Conservation (phyloP, 1,140 invertebrate species). For the Rhyzopertha dominica region DNA sequence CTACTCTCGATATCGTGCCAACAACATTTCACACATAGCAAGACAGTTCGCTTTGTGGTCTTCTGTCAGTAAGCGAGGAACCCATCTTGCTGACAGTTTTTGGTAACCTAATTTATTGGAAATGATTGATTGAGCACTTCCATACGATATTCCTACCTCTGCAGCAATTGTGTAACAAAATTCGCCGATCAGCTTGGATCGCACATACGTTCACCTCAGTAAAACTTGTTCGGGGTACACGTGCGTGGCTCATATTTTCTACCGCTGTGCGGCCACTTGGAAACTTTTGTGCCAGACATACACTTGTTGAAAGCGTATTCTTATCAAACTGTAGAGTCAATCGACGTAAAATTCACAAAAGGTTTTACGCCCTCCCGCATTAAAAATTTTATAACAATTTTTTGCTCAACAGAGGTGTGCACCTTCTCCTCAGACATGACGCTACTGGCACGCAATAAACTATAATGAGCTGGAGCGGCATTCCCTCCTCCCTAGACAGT, state of each 20-base stretch:
- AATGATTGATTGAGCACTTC: slow-evolving; percentile 11
- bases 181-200: too few relatives aligned
- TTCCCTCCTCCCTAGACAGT: too few relatives aligned
- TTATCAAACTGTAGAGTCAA: too few relatives aligned
- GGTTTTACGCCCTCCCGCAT: too few relatives aligned
- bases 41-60: slow-evolving; percentile 38
- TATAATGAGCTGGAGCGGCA: too few relatives aligned
- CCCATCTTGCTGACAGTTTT: slow-evolving; percentile 7
- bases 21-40: slow-evolving; percentile 2
- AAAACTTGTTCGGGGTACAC: slow-evolving; percentile 2
- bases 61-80: slow-evolving; percentile 10
- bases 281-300: slow-evolving; percentile 11
- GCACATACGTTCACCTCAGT: slow-evolving; percentile 8
- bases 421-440: too few relatives aligned
- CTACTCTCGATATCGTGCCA: neutral
- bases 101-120: slow-evolving; percentile 8
- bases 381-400: too few relatives aligned
- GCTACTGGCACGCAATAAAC: too few relatives aligned
- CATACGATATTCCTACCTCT: slow-evolving; percentile 9
- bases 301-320: slow-evolving; percentile 13
- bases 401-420: too few relatives aligned
- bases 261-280: slow-evolving; percentile 8
- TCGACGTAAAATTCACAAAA: too few relatives aligned
- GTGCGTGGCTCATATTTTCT: slow-evolving; percentile 5
- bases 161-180: too few relatives aligned